Conservation (phyloP, 2,113 vertebrate species). For the Poeciliopsis occidentalis region DNA sequence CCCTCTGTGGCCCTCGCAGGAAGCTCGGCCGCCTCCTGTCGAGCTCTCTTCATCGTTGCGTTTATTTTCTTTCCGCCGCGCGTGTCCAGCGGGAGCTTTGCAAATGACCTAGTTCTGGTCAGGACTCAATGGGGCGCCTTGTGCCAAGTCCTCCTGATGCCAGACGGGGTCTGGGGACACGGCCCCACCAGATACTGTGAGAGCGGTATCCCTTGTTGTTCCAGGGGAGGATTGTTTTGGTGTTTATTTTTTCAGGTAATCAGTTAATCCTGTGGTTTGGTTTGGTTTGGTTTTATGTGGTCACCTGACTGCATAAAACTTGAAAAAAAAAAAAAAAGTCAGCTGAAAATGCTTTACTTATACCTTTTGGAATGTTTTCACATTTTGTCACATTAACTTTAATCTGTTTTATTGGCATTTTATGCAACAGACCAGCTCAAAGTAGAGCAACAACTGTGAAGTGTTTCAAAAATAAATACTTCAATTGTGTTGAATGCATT, state of each 20-base stretch:
- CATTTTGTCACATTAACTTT: not conserved
- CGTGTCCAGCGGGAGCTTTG: constrained; percentile 61
- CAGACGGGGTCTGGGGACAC: constrained; percentile 58
- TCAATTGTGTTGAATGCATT: not conserved
- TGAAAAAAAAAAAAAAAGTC: not conserved
- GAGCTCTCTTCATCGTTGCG: constrained; percentile 47
- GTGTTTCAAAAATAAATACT: not conserved
- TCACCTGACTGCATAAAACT: not conserved
- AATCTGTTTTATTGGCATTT: not conserved
- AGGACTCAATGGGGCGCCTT: constrained; percentile 69
- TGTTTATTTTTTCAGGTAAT: constrained; percentile 15
- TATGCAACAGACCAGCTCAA: not conserved
- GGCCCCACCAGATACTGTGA: constrained; percentile 48
- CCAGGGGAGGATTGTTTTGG: not conserved
- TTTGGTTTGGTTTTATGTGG: not conserved
- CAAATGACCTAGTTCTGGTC: constrained; percentile 76
- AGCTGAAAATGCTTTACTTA: not conserved
- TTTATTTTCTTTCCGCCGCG: constrained; percentile 70
- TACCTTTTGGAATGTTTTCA: not conserved
- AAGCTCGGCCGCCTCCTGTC: constrained; percentile 64
- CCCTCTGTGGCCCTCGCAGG: constrained; percentile 57
- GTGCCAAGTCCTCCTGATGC: constrained; percentile 64
- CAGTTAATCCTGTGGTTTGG: not conserved
- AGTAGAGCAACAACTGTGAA: not conserved
- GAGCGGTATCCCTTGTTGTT: constrained; percentile 38